Conservation (phyloP, 2,797 vertebrate species). For the Heliangelus exortis region DNA sequence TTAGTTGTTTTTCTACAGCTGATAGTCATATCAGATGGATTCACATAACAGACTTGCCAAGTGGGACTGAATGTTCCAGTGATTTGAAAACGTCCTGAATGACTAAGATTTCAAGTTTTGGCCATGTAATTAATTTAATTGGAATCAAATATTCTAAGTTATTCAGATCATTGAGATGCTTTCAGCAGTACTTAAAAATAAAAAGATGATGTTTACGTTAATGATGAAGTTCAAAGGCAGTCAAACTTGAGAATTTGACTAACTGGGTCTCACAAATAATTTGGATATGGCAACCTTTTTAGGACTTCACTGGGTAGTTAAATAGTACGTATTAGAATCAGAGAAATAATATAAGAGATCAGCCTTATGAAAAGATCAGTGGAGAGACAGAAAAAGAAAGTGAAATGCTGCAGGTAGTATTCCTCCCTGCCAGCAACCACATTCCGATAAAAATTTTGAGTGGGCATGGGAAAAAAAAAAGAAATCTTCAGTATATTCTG, state of each 20-base stretch:
- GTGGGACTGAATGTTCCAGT: background rate
- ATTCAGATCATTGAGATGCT: background rate
- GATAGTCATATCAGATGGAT: background rate
- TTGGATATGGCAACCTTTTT: background rate
- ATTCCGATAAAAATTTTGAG: background rate
- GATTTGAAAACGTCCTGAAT: background rate
- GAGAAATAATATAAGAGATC: background rate
- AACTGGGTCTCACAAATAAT: background rate
- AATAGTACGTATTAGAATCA: background rate
- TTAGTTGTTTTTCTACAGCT: background rate
- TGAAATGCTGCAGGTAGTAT: background rate
- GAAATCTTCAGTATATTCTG: background rate
- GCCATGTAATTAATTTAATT: slow-evolving; percentile 18
- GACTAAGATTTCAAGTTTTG: slow-evolving; percentile 32
- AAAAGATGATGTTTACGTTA: background rate
- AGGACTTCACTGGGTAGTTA: background rate
- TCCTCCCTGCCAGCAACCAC: background rate
- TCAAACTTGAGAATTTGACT: background rate
- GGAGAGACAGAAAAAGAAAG: background rate
- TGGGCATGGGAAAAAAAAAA: background rate
- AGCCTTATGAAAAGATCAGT: background rate
- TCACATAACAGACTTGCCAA: background rate
- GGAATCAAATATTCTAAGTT: background rate
- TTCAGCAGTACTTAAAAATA: background rate
- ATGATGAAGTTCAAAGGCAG: background rate